Base-by-base conservation (phyloP, 2,888 invertebrate species). In the Clitarchus hookeri region DNA sequence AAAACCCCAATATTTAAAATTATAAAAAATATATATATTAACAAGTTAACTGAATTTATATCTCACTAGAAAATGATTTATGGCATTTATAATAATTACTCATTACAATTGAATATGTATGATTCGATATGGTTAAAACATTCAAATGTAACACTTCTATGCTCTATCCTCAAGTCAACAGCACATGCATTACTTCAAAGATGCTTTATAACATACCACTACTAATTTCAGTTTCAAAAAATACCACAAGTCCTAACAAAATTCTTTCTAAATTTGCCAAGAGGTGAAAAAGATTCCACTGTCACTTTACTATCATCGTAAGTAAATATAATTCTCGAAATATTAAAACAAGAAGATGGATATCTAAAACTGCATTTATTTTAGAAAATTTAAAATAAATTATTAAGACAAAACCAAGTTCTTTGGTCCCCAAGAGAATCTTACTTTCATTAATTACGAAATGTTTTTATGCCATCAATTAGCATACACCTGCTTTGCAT, bases 351-450 rank as follows among this genome's bases (percentile, higher is more conserved):
- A 80, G 79, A 78, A 65, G n/a, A 65, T 85, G 6, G 8, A 65
- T 3, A 65, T 65, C 65, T 65, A 65, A 65, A 65, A 65, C 65
- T n/a, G n/a, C 19, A 65, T 9, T 11, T 65, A 23, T 65, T 65
- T 65, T 23, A 65, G n/a, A n/a, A 23, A 65, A 65, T 8, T n/a
- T 19, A 53, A 53, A 36, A 16, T 65, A 65, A 65, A 65, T 78
- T 77, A 85, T 80, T 78, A 86, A 84, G 27, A n/a, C 79, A 84
- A 86, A 86, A 85, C 87, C 87, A 87, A 87, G 84, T 77, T 84
- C 86, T 87, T 65, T 87, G 87, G 87, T 87, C 87, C 87, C 87
- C 86, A 86, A 86, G 82, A 84, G 84, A 87, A 87, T 87, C 84
- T 85, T 85, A 82, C 65, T 65, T 65, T 65, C 4, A 65, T n/a